These are phyloP conservation scores for Lepeophtheirus nordmannii DNA, from an alignment of 2,888 invertebrate species.

Conservation along the genomic window DNA sequence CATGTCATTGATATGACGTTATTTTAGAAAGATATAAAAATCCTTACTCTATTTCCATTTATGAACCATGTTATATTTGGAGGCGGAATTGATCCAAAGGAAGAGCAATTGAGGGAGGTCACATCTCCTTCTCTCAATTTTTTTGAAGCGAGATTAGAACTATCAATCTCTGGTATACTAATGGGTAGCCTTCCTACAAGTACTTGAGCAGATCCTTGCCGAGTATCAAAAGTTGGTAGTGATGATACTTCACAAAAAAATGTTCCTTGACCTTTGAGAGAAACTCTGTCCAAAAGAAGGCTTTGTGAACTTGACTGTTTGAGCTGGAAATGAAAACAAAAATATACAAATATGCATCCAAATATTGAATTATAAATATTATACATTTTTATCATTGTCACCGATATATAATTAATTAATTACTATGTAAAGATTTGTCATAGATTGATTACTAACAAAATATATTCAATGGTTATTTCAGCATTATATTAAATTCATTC, in stretches of 20 bases:
- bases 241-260: not conserved
- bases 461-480: too few species aligned
- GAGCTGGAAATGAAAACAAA: not conserved
- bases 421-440: too few species aligned
- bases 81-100: not conserved
- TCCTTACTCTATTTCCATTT: not conserved
- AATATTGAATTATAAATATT: too few species aligned
- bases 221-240: not conserved
- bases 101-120: not conserved
- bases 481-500: too few species aligned
- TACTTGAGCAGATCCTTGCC: not conserved
- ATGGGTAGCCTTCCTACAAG: not conserved
- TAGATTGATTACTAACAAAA: too few species aligned
- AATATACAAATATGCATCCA: not conserved
- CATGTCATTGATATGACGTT: too few species aligned
- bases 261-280: not conserved
- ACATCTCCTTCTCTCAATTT: not conserved
- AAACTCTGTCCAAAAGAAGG: not conserved
- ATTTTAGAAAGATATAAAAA: too few species aligned
- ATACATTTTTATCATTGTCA: too few species aligned
- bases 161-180: not conserved
- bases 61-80: constrained; percentile 1
- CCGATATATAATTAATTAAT: too few species aligned
- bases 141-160: not conserved
- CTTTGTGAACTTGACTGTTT: not conserved